These are phyloP conservation scores for Rhamnusium bicolor DNA, from an alignment of 2,888 invertebrate genomes.

Conservation along the genomic window DNA sequence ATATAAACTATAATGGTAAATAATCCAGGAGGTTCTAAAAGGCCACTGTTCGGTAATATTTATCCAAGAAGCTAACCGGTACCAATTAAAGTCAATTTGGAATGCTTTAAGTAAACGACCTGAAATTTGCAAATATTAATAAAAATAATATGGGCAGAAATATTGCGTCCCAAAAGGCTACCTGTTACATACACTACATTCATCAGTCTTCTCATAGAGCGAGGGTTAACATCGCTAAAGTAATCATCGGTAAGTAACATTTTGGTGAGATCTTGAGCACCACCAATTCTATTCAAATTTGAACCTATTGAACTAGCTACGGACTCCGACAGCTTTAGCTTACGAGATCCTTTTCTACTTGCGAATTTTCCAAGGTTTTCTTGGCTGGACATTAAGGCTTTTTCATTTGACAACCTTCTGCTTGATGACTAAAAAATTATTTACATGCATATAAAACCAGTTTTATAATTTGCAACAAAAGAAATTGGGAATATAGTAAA, in stretches of 20 bases:
- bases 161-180: conserved; percentile 62
- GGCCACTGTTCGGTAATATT: conserved; percentile 99
- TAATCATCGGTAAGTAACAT: conserved; percentile 97
- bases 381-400: conserved; percentile 87
- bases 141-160: background rate
- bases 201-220: conserved; percentile 96
- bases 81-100: conserved; percentile 99
- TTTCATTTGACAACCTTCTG: conserved; percentile 84
- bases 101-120: conserved; percentile 97
- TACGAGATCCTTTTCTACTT: conserved; percentile 77
- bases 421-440: conserved; percentile 76
- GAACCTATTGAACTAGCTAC: conserved; percentile 94
- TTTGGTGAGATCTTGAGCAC: conserved; percentile 81
- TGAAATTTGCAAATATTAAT: conserved; percentile 64
- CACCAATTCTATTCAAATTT: conserved; percentile 82
- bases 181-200: conserved; percentile 97
- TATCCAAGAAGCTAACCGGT: conserved; percentile 94
- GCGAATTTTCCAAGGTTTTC: conserved; percentile 78
- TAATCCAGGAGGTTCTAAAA: conserved; percentile 97
- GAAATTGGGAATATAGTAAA: background rate
- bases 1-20: conserved; percentile 91
- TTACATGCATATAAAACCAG: background rate
- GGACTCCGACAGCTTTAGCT: conserved; percentile 88
- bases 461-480: background rate
- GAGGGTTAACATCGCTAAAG: conserved; percentile 98